Percentiles rank a stretch among this genome's conserved stretches.
Conservation (phyloP, 2,113 vertebrate genomes). For the Heterotis niloticus region DNA sequence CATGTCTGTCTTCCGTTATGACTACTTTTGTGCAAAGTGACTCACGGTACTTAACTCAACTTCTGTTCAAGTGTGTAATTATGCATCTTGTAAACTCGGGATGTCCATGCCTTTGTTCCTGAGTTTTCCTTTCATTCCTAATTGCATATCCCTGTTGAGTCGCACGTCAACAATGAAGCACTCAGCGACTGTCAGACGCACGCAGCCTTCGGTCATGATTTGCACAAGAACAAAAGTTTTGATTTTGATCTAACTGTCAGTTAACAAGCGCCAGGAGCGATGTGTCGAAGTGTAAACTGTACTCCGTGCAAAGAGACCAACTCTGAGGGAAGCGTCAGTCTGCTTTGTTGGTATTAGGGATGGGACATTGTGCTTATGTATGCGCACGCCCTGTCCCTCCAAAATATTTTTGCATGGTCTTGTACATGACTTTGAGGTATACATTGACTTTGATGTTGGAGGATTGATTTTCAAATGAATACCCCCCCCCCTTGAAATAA, state of each 20-base stretch:
- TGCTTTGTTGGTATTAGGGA: too few species aligned
- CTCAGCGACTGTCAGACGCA: too few species aligned
- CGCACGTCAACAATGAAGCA: background rate
- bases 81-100: background rate
- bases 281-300: background rate
- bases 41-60: conserved; percentile 17
- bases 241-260: background rate
- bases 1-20: background rate
- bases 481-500: background rate
- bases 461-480: background rate
- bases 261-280: background rate
- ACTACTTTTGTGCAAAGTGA: background rate
- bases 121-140: background rate
- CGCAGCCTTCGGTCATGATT: background rate
- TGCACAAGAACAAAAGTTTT: background rate
- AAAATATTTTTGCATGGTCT: too few species aligned
- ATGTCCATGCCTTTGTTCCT: conserved; percentile 11
- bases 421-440: too few species aligned
- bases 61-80: conserved; percentile 1
- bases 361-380: too few species aligned
- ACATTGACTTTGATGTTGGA: too few species aligned
- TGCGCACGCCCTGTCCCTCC: too few species aligned
- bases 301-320: background rate
- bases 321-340: background rate
- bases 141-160: background rate